Percentiles rank a stretch among this genome's conserved stretches.
Conservation (phyloP, 2,797 vertebrate genomes). For the Spinus pinus region DNA sequence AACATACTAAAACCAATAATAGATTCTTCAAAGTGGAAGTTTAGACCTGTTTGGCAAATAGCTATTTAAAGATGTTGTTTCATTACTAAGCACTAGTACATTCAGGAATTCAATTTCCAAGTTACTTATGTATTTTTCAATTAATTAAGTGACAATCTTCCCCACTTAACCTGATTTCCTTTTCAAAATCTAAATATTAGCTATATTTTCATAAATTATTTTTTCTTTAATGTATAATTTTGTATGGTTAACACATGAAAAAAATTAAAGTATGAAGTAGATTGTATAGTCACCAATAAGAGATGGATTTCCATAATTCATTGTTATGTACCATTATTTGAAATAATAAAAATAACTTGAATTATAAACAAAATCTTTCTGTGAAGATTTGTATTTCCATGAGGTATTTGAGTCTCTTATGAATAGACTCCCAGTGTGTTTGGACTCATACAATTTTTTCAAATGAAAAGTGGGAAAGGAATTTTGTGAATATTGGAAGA, state of each 20-base stretch:
- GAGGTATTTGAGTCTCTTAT: neutral
- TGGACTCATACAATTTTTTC: neutral
- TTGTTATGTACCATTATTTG: neutral
- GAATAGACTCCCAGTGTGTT: too few species aligned
- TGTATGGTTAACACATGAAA: neutral
- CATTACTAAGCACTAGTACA: neutral
- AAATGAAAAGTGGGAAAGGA: neutral
- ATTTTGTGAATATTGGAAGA: neutral
- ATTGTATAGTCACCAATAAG: neutral
- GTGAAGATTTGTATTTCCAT: neutral
- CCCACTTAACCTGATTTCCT: neutral
- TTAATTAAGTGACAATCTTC: neutral
- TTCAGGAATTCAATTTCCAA: neutral
- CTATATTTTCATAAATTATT: neutral
- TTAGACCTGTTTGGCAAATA: neutral
- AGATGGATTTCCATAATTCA: neutral
- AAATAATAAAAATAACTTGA: neutral
- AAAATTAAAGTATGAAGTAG: neutral
- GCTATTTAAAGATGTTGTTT: neutral
- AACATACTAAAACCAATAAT: neutral
- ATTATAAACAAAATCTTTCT: neutral
- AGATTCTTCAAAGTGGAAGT: slow-evolving; percentile 35
- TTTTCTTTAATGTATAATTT: neutral
- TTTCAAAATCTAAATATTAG: neutral
- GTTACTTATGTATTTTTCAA: neutral